These are phyloP conservation scores for Muschampia plurimacula DNA, from an alignment of 2,888 invertebrate genomes.

Conservation along the genomic window DNA sequence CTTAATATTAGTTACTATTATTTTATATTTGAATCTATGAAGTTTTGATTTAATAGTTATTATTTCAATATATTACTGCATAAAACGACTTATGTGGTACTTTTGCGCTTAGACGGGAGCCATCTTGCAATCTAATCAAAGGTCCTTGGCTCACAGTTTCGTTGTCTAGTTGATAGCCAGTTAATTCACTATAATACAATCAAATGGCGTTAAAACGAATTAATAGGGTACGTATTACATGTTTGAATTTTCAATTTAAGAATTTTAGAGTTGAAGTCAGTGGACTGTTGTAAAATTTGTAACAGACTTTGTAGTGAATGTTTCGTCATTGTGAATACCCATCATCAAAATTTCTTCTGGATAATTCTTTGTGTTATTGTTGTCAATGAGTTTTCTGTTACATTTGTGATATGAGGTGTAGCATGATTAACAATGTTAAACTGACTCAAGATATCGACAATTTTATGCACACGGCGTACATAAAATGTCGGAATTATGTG, in stretches of 20 bases:
- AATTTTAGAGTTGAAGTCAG: constrained; percentile 54
- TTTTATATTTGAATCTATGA: constrained; percentile 72
- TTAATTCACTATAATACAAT: constrained; percentile 89
- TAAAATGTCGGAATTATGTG: constrained; percentile 86
- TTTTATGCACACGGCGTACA: constrained; percentile 85
- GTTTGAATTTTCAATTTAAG: constrained; percentile 60
- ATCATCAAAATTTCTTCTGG: constrained; percentile 87
- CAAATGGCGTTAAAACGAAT: constrained; percentile 99
- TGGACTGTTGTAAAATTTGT: constrained; percentile 74
- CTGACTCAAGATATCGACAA: constrained; percentile 73
- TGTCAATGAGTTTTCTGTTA: constrained; percentile 50
- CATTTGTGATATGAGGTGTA: constrained; percentile 41
- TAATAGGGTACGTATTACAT: constrained; percentile 93
- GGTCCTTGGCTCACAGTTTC: constrained; percentile 93
- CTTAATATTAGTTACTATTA: constrained; percentile 81
- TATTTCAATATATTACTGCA: constrained; percentile 72
- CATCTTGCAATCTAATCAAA: constrained; percentile 95
- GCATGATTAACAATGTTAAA: constrained; percentile 66
- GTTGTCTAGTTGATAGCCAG: constrained; percentile 93
- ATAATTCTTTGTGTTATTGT: constrained; percentile 76
- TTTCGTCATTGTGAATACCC: constrained; percentile 88
- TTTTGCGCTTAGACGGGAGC: constrained; percentile 92
- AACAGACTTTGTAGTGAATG: constrained; percentile 84
- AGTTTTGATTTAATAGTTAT: constrained; percentile 64
- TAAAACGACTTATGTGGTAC: constrained; percentile 89